phyloP scores from a whole-genome alignment of 1,140 invertebrate genomes.

The Monomorium pharaonis region DNA sequence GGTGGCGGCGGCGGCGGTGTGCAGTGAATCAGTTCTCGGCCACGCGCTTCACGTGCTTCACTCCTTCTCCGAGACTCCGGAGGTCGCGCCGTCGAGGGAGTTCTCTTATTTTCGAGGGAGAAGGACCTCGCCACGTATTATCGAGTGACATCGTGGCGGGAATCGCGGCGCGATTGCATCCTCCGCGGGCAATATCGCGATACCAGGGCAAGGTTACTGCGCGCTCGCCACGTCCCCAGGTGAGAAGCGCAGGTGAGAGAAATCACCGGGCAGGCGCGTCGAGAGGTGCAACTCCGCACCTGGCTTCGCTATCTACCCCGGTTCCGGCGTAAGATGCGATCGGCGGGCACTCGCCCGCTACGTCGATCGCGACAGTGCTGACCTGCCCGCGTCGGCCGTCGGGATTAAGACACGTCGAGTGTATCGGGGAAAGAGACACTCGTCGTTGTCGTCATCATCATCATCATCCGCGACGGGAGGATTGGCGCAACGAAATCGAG shows the following conservation, averaged over 20 bases:
- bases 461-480: not conserved
- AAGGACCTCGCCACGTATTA: not conserved
- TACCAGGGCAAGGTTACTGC: conserved; percentile 37
- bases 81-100: not conserved
- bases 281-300: conserved; percentile 33
- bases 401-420: not conserved
- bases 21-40: not conserved
- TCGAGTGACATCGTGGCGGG: conserved; percentile 12
- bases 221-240: conserved; percentile 43
- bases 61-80: not conserved
- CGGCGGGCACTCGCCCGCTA: conserved; percentile 29
- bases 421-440: not conserved
- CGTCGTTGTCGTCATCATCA: not conserved
- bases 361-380: conserved; percentile 37
- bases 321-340: conserved; percentile 58
- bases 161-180: not conserved
- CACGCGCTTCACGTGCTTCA: conserved; percentile 27
- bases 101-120: not conserved
- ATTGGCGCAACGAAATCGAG: not conserved
- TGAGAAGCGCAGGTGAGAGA: conserved; percentile 66
- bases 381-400: not conserved
- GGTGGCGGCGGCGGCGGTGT: conserved; percentile 25
- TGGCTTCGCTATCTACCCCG: conserved; percentile 2
- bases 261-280: conserved; percentile 71
- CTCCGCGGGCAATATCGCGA: not conserved